Percentiles rank a stretch among this genome's conserved stretches.
Evolutionary conservation across 2,888 invertebrate species (phyloP).

Genomic region (Noctua fimbriata): DNA sequence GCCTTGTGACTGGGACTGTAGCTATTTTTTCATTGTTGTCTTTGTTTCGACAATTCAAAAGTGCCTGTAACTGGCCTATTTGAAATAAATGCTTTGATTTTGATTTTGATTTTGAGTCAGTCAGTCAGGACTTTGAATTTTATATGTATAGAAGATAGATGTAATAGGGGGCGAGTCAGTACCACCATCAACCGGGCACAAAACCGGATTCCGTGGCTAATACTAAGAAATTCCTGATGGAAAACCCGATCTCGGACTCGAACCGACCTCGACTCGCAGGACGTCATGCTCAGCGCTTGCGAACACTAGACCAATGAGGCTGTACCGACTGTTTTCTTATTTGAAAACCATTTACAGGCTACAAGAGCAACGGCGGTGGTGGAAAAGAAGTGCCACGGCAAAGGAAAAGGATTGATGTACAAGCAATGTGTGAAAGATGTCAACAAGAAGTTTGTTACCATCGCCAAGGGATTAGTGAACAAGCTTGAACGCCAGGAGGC

Average conservation of each 20-base stretch:
- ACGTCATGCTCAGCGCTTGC: neutral
- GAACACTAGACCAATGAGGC: neutral
- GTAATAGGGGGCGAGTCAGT: neutral
- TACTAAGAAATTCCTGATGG: neutral
- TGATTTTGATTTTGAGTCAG: too few species aligned
- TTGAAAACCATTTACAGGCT: conserved; percentile 67
- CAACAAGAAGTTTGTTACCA: conserved; percentile 72
- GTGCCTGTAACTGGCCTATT: too few species aligned
- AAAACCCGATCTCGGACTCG: neutral
- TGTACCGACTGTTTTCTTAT: neutral
- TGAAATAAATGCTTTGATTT: too few species aligned
- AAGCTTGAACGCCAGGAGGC: conserved; percentile 72
- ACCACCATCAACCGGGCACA: neutral
- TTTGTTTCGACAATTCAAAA: too few species aligned
- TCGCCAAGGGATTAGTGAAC: conserved; percentile 76
- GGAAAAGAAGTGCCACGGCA: conserved; percentile 71
- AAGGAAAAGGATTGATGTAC: conserved; percentile 66
- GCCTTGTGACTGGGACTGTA: too few species aligned
- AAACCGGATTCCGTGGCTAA: neutral
- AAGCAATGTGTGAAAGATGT: conserved; percentile 75
- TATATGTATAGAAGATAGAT: too few species aligned
- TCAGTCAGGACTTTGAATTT: too few species aligned
- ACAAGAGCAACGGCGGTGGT: conserved; percentile 72
- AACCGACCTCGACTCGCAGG: neutral
- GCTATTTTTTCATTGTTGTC: too few species aligned